These are phyloP conservation scores for Hylaeus anthracinus DNA, from an alignment of 1,140 invertebrate genomes.

Conservation along the genomic window DNA sequence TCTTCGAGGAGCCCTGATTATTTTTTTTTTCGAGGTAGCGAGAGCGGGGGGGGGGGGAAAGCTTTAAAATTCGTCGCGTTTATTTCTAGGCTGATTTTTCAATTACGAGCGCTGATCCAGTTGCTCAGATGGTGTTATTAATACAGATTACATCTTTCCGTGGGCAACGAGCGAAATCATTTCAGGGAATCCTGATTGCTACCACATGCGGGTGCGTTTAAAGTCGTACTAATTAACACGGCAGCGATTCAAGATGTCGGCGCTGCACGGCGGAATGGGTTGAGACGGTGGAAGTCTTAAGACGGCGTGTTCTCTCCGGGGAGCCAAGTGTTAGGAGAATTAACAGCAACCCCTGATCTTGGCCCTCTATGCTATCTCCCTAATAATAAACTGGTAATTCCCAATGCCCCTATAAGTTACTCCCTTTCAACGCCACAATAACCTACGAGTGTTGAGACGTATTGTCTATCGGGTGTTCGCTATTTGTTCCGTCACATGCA, in stretches of 20 bases:
- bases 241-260: constrained; percentile 76
- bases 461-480: constrained; percentile 66
- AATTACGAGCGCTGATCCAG: constrained; percentile 4
- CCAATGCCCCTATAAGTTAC: constrained; percentile 81
- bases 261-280: constrained; percentile 51
- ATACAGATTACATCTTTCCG: constrained; percentile 50
- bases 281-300: constrained; percentile 76
- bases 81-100: constrained; percentile 3
- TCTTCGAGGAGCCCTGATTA: too few species aligned
- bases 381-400: constrained; percentile 82
- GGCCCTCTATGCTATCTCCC: constrained; percentile 78
- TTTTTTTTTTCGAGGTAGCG: too few species aligned
- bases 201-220: constrained; percentile 70
- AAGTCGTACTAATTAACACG: constrained; percentile 78
- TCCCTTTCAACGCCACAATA: constrained; percentile 79
- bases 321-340: constrained; percentile 78
- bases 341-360: constrained; percentile 79
- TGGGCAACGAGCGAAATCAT: constrained; percentile 52
- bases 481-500: constrained; percentile 47
- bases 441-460: constrained; percentile 74
- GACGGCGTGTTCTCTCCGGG: constrained; percentile 76
- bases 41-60: too few species aligned
- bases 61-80: background rate
- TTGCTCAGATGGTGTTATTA: constrained; percentile 25
- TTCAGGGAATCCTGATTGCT: constrained; percentile 60